A percentile compares a stretch with the other conserved stretches of the same genome.
Conservation (phyloP, 2,888 invertebrate genomes). For the Subacronicta megacephala region DNA sequence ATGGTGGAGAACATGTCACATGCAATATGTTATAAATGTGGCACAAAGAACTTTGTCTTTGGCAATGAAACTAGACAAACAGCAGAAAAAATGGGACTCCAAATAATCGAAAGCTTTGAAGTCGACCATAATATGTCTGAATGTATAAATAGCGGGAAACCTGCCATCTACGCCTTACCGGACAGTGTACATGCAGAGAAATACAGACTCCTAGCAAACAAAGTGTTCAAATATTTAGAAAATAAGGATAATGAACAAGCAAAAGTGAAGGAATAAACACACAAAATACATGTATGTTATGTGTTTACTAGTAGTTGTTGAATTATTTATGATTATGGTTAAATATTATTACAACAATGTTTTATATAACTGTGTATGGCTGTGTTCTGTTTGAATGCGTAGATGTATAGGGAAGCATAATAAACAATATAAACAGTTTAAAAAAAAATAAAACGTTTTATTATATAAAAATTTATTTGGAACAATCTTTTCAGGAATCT, state of each 20-base stretch:
- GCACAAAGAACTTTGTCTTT: constrained; percentile 92
- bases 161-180: constrained; percentile 92
- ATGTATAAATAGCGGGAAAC: constrained; percentile 93
- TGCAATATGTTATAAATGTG: constrained; percentile 94
- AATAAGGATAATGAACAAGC: constrained; percentile 72
- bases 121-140: constrained; percentile 92
- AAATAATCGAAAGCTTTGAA: constrained; percentile 93
- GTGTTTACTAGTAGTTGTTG: constrained; percentile 62
- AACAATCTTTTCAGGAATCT: constrained; percentile 72
- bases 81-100: constrained; percentile 91
- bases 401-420: too few relatives aligned
- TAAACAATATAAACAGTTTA: too few relatives aligned
- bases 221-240: constrained; percentile 83
- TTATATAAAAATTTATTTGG: constrained; percentile 81
- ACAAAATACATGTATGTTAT: constrained; percentile 39
- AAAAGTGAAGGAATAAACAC: constrained; percentile 69
- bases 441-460: constrained; percentile 67
- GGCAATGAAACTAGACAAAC: constrained; percentile 91
- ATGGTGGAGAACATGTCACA: constrained; percentile 97
- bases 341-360: constrained; percentile 65
- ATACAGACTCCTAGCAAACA: constrained; percentile 82
- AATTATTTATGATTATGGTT: constrained; percentile 24
- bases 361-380: constrained; percentile 71
- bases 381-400: constrained; percentile 54
- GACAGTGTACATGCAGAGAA: constrained; percentile 87